A percentile compares a stretch with the other conserved stretches of the same genome.
Evolutionary conservation across 2,797 vertebrate genomes (phyloP).

Genomic region (Lophotriccus pileatus): DNA sequence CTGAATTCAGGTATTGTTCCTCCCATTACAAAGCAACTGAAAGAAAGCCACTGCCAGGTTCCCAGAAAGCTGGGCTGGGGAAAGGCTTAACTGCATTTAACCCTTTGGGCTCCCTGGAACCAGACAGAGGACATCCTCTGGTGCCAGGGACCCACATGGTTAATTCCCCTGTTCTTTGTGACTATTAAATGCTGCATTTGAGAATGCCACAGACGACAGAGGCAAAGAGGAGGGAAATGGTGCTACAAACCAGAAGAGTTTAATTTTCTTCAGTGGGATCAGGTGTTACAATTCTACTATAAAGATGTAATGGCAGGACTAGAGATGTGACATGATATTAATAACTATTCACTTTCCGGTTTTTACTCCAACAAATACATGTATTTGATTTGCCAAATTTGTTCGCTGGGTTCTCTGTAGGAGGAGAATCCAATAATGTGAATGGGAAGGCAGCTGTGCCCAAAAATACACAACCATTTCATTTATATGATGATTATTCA

Average conservation of each 20-base stretch:
- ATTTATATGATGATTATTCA: neutral
- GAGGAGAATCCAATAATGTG: neutral
- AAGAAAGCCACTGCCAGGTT: constrained; percentile 56
- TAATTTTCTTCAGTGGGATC: neutral
- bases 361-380: neutral
- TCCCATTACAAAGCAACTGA: constrained; percentile 32
- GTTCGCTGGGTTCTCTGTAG: neutral
- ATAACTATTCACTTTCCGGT: neutral
- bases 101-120: constrained; percentile 10
- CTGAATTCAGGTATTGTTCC: constrained; percentile 65
- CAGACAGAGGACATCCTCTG: neutral
- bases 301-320: neutral
- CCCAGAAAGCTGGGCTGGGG: constrained; percentile 13
- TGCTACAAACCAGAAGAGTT: neutral
- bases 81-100: constrained; percentile 39
- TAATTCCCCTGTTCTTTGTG: rapidly evolving
- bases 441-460: neutral
- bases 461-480: neutral
- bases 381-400: neutral
- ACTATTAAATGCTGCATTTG: neutral
- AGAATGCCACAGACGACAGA: neutral
- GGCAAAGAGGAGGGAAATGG: neutral
- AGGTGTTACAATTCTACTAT: neutral
- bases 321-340: neutral
- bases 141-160: neutral